Evolutionary conservation across 2,113 vertebrate genomes (phyloP).

Genomic region (Plecotus auritus): DNA sequence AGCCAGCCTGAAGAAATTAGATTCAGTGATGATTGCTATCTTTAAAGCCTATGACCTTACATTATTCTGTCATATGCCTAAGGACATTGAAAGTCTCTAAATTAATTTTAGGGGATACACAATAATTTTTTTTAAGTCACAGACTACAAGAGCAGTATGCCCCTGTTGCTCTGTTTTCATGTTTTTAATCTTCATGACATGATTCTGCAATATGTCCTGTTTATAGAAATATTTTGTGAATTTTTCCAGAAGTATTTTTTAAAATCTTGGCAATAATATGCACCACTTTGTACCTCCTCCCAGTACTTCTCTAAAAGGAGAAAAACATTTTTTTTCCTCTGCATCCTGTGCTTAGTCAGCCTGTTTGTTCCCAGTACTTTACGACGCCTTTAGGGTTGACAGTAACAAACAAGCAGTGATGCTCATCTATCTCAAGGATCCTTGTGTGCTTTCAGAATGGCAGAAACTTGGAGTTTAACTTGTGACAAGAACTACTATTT

Average conservation of each 20-base stretch:
- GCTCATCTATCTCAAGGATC: neutral
- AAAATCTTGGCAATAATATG: neutral
- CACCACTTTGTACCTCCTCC: neutral
- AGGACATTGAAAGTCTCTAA: constrained; percentile 18
- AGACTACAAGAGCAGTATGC: neutral
- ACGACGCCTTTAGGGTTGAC: neutral
- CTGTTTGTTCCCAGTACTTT: neutral
- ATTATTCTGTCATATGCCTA: constrained; percentile 7
- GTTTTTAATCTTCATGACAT: constrained; percentile 14
- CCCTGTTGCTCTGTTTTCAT: neutral
- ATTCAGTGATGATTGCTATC: neutral
- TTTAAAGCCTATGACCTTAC: constrained; percentile 38
- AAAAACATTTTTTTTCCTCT: neutral
- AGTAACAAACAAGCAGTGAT: neutral
- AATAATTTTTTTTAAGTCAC: neutral
- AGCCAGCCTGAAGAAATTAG: constrained; percentile 25
- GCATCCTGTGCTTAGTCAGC: neutral
- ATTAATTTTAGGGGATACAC: constrained; percentile 38
- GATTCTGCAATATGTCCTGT: neutral
- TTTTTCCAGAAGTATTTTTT: neutral
- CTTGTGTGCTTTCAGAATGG: neutral
- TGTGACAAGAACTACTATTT: neutral
- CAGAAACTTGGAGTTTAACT: neutral
- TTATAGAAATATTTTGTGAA: neutral
- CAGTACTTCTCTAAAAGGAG: neutral